Evolutionary conservation across 1,140 invertebrate species (phyloP), one percentile per base, ranked within the genome.

Genomic region (Grapholita molesta): DNA sequence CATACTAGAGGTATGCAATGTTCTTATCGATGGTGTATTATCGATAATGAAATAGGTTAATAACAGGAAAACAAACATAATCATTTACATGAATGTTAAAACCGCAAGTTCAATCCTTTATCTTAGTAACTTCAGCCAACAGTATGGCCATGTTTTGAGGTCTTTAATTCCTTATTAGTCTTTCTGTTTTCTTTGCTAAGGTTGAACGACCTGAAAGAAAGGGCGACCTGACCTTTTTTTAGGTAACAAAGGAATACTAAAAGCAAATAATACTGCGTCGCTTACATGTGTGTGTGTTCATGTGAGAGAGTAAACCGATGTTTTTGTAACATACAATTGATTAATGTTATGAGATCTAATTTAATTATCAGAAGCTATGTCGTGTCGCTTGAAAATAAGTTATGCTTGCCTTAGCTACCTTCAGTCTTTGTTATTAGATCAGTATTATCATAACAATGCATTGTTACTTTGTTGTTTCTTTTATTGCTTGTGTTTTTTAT

Each of bases 321-420:
- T 18, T 21, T 48, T 18, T 18, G 42, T 21, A 48, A n/a, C 35
- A 38, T 38, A n/a, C n/a, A n/a, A n/a, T 38, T 48, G 15, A 48
- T 28, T 61, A 61, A n/a, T 35, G 18, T 33, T 69, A 28, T 70
- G 71, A 72, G 72, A 73, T n/a, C 64, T 30, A 9, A 25, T 66
- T 64, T 48, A 48, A 48, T 21, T 21, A 21, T n/a, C 15, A 21
- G 18, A 21, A 4, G 42, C 6, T 48, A 48, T 21, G 9, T 21
- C 15, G n/a, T 48, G 21, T 21, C 42, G 42, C 18, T 18, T 21
- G 3, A 5, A 12, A n/a, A 30, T 7, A n/a, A n/a, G n/a, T n/a
- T n/a, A n/a, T n/a, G n/a, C n/a, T n/a, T n/a, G n/a, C n/a, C n/a
- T n/a, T n/a, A n/a, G n/a, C n/a, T n/a, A n/a, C n/a, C n/a, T n/a